Evolutionary conservation across 2,888 invertebrate genomes (phyloP).

Genomic region (Cosmopolites sordidus): DNA sequence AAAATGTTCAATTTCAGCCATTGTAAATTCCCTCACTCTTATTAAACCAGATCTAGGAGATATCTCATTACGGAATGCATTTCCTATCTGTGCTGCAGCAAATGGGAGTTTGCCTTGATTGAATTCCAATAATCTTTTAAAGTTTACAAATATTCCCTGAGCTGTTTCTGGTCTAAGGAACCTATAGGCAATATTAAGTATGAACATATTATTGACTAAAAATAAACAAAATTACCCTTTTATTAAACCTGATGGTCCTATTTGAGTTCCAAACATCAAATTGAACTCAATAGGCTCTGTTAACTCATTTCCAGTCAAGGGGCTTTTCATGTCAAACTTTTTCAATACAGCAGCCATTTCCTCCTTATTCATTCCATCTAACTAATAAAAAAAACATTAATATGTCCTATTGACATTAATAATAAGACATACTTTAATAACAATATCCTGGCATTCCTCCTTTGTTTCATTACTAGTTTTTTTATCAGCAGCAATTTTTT

Average conservation of each 20-base stretch:
- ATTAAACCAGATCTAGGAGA: constrained; percentile 95
- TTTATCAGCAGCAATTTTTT: constrained; percentile 82
- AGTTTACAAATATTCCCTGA: constrained; percentile 99
- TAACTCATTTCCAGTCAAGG: constrained; percentile 89
- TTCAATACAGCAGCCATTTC: constrained; percentile 84
- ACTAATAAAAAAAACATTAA: constrained; percentile 38
- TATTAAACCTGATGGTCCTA: constrained; percentile 92
- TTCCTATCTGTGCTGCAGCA: constrained; percentile 97
- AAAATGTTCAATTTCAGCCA: constrained; percentile 99
- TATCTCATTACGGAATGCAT: constrained; percentile 98
- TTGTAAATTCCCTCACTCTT: constrained; percentile 96
- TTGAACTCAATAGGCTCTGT: constrained; percentile 97
- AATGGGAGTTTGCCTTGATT: constrained; percentile 95
- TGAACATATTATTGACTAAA: constrained; percentile 4
- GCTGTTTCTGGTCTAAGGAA: constrained; percentile 98
- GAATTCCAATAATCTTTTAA: constrained; percentile 94
- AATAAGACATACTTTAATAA: constrained; percentile 57
- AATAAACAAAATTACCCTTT: constrained; percentile 60
- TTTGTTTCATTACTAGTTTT: constrained; percentile 67
- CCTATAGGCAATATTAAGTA: constrained; percentile 41
- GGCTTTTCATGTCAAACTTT: constrained; percentile 91
- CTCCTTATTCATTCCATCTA: constrained; percentile 88
- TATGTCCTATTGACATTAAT: neutral
- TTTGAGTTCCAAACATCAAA: constrained; percentile 97
- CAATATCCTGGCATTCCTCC: constrained; percentile 71